Evolutionary conservation across 2,797 vertebrate genomes (phyloP).

Genomic region (Acanthurus lineatus): DNA sequence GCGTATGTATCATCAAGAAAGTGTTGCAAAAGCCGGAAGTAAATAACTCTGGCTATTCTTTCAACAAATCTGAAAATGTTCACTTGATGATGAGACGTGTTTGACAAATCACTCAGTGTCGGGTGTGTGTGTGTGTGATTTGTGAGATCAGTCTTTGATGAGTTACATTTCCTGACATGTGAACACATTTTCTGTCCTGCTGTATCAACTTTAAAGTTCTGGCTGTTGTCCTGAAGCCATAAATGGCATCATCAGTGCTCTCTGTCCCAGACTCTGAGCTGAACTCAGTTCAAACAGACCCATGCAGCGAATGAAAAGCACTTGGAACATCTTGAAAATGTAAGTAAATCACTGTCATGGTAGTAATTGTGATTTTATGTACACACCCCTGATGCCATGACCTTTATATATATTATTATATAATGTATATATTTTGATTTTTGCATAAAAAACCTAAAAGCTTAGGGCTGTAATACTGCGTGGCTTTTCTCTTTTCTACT

Average conservation of each 20-base stretch:
- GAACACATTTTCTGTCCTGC: slow-evolving; percentile 40
- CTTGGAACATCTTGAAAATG: not conserved
- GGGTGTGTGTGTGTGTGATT: slow-evolving; percentile 52
- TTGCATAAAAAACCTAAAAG: not conserved
- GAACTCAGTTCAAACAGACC: slow-evolving; percentile 27
- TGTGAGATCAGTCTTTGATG: slow-evolving; percentile 59
- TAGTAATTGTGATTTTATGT: not conserved
- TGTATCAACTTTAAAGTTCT: slow-evolving; percentile 69
- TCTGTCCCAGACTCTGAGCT: slow-evolving; percentile 19
- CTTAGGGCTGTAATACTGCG: not conserved
- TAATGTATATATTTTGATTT: not conserved
- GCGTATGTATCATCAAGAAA: not conserved
- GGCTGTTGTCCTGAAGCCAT: slow-evolving; percentile 57
- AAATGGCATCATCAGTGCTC: slow-evolving; percentile 45
- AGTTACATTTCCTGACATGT: slow-evolving; percentile 57
- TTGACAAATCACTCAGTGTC: slow-evolving; percentile 37
- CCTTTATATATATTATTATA: too few relatives aligned
- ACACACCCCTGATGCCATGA: not conserved
- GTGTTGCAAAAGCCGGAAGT: not conserved
- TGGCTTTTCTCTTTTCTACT: not conserved
- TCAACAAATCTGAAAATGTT: slow-evolving; percentile 25
- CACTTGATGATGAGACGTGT: slow-evolving; percentile 19
- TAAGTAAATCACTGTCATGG: slow-evolving; percentile 4
- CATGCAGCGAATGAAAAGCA: slow-evolving; percentile 5
- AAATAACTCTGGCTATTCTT: not conserved